Percentiles rank a stretch among this genome's conserved stretches.
Evolutionary conservation across 1,140 invertebrate genomes (phyloP).

Genomic region (Neodiprion fabricii): DNA sequence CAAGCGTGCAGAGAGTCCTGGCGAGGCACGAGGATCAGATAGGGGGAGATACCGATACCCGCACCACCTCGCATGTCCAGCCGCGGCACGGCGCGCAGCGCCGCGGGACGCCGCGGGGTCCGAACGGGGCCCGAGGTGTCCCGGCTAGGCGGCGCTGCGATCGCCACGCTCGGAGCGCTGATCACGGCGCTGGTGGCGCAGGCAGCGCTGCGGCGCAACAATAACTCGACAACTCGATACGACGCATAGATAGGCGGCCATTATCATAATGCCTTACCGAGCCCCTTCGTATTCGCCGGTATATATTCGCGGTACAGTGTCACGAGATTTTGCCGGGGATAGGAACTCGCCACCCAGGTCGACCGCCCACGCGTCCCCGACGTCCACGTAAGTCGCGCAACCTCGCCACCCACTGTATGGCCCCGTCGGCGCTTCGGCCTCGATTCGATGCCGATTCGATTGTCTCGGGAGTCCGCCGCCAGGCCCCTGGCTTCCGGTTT

Average conservation of each 20-base stretch:
- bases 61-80: background rate
- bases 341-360: conserved; percentile 23
- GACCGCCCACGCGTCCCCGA: conserved; percentile 24
- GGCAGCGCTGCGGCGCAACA: background rate
- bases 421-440: conserved; percentile 15
- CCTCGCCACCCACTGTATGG: conserved; percentile 17
- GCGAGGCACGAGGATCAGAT: background rate
- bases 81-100: no score
- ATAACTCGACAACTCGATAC: conserved; percentile 7
- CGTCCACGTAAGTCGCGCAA: conserved; percentile 13
- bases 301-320: conserved; percentile 22
- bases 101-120: background rate
- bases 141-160: background rate
- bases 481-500: background rate
- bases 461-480: background rate
- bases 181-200: background rate
- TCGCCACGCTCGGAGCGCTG: background rate
- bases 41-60: background rate
- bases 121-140: background rate
- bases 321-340: conserved; percentile 21
- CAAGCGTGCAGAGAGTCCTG: background rate
- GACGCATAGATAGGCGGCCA: background rate
- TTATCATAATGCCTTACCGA: conserved; percentile 2
- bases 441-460: background rate
- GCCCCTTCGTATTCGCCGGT: conserved; percentile 6